Evolutionary conservation across 2,797 vertebrate species (phyloP), one percentile per base, ranked within the genome.

Genomic region (Euphonia xanthogaster): DNA sequence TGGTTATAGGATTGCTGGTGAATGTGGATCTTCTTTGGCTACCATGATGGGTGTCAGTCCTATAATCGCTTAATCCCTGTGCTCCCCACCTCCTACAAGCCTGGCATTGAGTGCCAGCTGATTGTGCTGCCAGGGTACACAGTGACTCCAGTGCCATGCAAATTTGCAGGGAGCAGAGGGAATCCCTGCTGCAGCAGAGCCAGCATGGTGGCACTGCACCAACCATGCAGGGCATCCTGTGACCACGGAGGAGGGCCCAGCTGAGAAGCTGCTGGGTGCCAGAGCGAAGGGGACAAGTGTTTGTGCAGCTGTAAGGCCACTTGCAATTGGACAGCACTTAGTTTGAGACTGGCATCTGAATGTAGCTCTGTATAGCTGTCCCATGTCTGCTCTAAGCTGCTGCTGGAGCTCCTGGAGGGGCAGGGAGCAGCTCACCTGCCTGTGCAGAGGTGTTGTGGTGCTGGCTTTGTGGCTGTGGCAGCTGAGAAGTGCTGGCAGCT

Each of bases 211-310:
- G 78, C 85, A 76, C 4, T 1, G 68, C 63, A 58, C 60, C 93
- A 93, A 7, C 71, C 54, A 5, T 6, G 63, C 79, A 12, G 54
- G 19, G n/a, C 0, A 2, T 58, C 40, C 61, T 40, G 45, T 80
- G 73, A 24, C 16, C 0, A 1, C 4, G 7, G 55, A 73, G 39
- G 45, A 24, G 39, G 57, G 66, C 58, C 42, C 0, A 1, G 61
- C 79, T 83, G 65, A 55, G 84, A 31, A 31, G 54, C 73, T 87
- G 33, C 1, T 20, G 39, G 9, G 31, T 84, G 80, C 68, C 86
- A 81, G 66, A 48, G 50, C 7, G 2, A 24, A 24, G 5, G 6
- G 39, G 58, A 86, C 37, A 37, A 35, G 39, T 0, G 1, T 54
- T 75, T 57, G n/a, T 71, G 39, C 44, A 60, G 23, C 71, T 72